Base-by-base conservation (phyloP, 2,113 vertebrate species). In the Ifrita kowaldi region DNA sequence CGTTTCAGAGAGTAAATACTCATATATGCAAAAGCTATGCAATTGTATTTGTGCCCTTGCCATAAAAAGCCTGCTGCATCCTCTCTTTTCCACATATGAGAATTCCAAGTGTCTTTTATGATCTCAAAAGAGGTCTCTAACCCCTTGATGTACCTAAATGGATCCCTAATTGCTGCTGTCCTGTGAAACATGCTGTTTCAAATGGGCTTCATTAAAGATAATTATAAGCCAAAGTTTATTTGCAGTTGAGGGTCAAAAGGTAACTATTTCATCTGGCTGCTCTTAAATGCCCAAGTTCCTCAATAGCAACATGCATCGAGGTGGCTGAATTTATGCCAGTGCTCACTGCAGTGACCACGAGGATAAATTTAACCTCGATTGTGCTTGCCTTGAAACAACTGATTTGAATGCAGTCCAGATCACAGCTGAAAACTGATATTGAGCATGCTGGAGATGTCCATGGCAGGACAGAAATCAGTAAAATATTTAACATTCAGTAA, bases 111-210 rank as follows among this genome's bases (percentile, higher is more conserved):
- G 64, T 56, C 76, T 93, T 89, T 59, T 84, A 20, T 90, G 67
- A 68, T 68, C 44, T 86, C 62, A 75, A 88, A 95, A 65, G 79
- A 89, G 77, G 60, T 88, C 93, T 95, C 74, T 79, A 80, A 57
- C 37, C 37, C 7, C 79, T 87, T 65, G 35, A 44, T 79, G 33
- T 81, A 47, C 80, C 80, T 80, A 86, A 95, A 68, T 71, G 84
- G 78, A 89, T 90, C 71, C 76, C 30, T 69, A 89, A 79, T 64
- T 62, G 90, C 89, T 95, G 59, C 30, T 32, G 60, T 81, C 18
- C 41, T 87, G 64, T 19, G 5, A 70, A 90, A 78, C 50, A 35
- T 41, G 35, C 26, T 37, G 24, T 90, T 96, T 90, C 44, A 81
- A 65, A 90, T 42, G 64, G 19, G 6, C 8, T 63, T 89, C 20